Evolutionary conservation across 2,888 invertebrate species (phyloP), one percentile per base, ranked within the genome.

Genomic region (Hermodice carunculata): DNA sequence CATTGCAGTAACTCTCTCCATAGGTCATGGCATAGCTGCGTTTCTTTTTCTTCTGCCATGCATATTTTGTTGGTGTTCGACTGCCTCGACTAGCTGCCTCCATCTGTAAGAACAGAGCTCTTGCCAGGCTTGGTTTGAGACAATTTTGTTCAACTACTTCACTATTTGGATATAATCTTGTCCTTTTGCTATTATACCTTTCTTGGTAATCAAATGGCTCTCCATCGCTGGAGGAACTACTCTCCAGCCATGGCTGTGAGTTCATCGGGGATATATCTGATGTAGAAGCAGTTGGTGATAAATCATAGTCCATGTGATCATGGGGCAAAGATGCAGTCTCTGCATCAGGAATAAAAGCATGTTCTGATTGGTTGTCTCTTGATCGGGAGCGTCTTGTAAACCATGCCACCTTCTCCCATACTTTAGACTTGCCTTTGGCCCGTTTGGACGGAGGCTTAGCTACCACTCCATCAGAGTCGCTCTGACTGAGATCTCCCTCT

Each of bases 141-240:
- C 69, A 69, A 42, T 60, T 69, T 28, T 66, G 69, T 51, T 66
- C 69, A 5, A 66, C 37, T 31, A 69, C 56, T 26, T 66, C 69
- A 60, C 69, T 69, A 51, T 68, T 68, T 0, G 68, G 68, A 37
- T 68, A 68, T 0, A 60, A 44, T 19, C 51, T 28, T 14, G 67
- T 60, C 14, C 62, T 24, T 48, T 62, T 66, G 17, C 58, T 46
- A 42, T 57, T 54, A 40, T 42, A 44, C 37, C 29, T 42, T 17
- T 51, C 42, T 8, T 19, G 22, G 22, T 19, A 17, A 8, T 46
- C 46, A 46, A 29, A 24, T 4, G 31, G 37, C 22, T 63, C 63
- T 40, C 57, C 56, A 26, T 63, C 63, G 31, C 63, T 63, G 22
- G 63, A 63, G 3, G 63, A 56, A 24, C 37, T 60, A 24, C 46